Evolutionary conservation across 2,888 invertebrate species (phyloP).

Genomic region (Amphiduros pacificus): DNA sequence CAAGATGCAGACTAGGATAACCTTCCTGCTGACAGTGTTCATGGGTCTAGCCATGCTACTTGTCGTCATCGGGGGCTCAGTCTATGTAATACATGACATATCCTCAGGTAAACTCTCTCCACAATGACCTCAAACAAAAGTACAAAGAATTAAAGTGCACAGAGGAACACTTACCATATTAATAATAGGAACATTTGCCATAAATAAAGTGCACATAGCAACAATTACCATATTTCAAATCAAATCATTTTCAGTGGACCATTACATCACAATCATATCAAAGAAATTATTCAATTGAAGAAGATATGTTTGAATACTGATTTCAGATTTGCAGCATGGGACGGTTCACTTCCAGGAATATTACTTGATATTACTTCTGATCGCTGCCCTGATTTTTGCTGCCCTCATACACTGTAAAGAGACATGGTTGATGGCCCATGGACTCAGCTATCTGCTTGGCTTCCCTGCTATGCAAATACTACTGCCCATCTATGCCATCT

Average conservation of each 20-base stretch:
- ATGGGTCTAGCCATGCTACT: conserved; percentile 32
- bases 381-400: conserved; percentile 34
- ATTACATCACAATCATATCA: too few species aligned
- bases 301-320: neutral
- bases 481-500: conserved; percentile 37
- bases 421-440: conserved; percentile 31
- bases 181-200: too few species aligned
- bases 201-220: too few species aligned
- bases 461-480: conserved; percentile 39
- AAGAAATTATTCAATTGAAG: too few species aligned
- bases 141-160: too few species aligned
- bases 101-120: conserved; percentile 26
- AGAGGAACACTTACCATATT: too few species aligned
- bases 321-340: conserved; percentile 29
- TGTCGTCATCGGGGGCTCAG: conserved; percentile 32
- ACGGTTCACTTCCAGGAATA: conserved; percentile 35
- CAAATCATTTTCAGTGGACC: too few species aligned
- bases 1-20: conserved; percentile 28
- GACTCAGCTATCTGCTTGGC: conserved; percentile 36
- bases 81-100: conserved; percentile 31
- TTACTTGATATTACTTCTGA: conserved; percentile 34
- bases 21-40: conserved; percentile 29
- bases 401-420: conserved; percentile 36
- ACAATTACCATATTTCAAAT: too few species aligned
- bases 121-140: too few species aligned